Evolutionary conservation across 2,888 invertebrate species (phyloP), one percentile per base, ranked within the genome.

Genomic region (Meloe dianella): DNA sequence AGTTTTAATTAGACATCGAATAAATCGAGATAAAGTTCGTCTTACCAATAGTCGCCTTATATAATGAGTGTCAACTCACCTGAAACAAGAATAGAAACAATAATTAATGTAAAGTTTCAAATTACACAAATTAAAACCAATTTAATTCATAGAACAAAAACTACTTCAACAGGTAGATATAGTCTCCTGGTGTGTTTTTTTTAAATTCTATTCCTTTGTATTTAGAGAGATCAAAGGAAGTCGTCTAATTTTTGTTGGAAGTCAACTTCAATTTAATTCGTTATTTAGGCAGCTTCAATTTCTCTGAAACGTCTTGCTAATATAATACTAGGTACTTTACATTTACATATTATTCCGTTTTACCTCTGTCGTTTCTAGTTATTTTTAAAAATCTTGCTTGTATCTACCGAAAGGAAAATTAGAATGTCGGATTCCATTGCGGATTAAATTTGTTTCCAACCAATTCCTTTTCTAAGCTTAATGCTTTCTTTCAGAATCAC

Each of bases 281-380:
- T 30, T 66, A 62, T 66, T 66, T 66, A 63, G 32, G 61, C 65
- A 61, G 58, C 60, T 65, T 63, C 68, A 68, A 65, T 65, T 68
- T 63, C 41, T 24, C 32, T 60, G 68, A 68, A 65, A 68, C 68
- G 68, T 68, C 68, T 65, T 63, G 63, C 60, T 65, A 68, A 68
- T 65, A 63, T 68, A 68, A 68, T 68, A 63, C 60, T 60, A 60
- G 56, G 54, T 63, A 67, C 60, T 64, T 57, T 67, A 58, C 65
- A 68, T 68, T 68, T 68, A 65, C 68, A 68, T 68, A 68, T 68
- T 68, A 68, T 65, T 68, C 60, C 65, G 68, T 61, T 68, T 68
- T 68, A 68, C 67, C 65, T 64, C 59, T 62, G 67, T 68, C 68
- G 65, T 65, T 68, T 68, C 68, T 20, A 20, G 9, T 12, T 51